These are phyloP conservation scores for Agriopis marginaria DNA, from an alignment of 2,888 invertebrate genomes.

Conservation along the genomic window DNA sequence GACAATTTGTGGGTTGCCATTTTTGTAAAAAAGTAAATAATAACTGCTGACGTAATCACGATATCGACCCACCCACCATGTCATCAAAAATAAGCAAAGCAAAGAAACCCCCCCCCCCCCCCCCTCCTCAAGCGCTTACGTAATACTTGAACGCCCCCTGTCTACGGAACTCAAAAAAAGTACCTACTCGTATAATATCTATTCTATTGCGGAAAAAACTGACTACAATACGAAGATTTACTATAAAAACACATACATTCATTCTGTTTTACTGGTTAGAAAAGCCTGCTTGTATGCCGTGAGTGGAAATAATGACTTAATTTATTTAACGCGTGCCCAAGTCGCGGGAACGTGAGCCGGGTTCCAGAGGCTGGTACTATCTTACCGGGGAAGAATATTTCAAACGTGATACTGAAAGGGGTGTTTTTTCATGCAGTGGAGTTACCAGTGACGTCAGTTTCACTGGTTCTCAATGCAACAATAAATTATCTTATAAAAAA, in stretches of 20 bases:
- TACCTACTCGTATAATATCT: not conserved
- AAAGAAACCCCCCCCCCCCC: too few relatives aligned
- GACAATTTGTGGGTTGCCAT: too few relatives aligned
- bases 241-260: not conserved
- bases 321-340: conserved; percentile 14
- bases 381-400: not conserved
- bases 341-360: conserved; percentile 9
- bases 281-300: conserved; percentile 17
- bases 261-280: conserved; percentile 8
- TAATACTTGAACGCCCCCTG: too few relatives aligned
- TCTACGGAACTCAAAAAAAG: too few relatives aligned
- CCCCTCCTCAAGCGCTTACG: too few relatives aligned
- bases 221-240: not conserved
- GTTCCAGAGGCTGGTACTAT: not conserved
- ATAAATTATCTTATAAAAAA: too few relatives aligned
- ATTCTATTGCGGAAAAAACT: not conserved
- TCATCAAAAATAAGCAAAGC: too few relatives aligned
- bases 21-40: too few relatives aligned
- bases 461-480: too few relatives aligned
- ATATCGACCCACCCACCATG: too few relatives aligned
- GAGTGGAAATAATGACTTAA: conserved; percentile 25
- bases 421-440: not conserved
- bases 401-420: not conserved
- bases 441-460: not conserved
- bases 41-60: too few relatives aligned